Base-by-base conservation (phyloP, 2,888 invertebrate species). In the Cheilosia vernalis region DNA sequence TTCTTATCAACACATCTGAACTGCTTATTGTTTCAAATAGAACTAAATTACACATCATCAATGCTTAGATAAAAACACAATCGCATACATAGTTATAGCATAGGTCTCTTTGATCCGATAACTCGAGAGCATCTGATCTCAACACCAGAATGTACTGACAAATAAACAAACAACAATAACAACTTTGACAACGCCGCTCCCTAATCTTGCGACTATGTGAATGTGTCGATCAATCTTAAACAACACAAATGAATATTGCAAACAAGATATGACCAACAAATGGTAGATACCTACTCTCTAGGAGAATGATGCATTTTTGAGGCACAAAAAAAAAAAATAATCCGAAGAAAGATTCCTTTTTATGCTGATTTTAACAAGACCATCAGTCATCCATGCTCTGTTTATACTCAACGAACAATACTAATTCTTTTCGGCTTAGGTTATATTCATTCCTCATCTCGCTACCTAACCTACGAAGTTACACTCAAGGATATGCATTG, bases 341-440 rank as follows among this genome's bases (percentile, higher is more conserved):
- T 77, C 69, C 55, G 13, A 27, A 49, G n/a, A 66, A 40, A 58
- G 51, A 49, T 51, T 15, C 30, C 40, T 21, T 63, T 61, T 61
- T 37, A 70, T 77, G 77, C 44, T 77, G 78, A 78, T 70, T 70
- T 51, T 56, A 70, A 72, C 70, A 79, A 72, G 64, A 56, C 63
- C 47, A 72, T 79, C 70, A 79, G 70, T 79, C 78, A 66, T 72
- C 64, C 58, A 60, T 79, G 49, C 24, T 69, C 61, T 78, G 72
- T 79, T 79, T 79, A 72, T 72, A 53, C 58, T 66, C 60, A 53
- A 53, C 64, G 56, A 69, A 78, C 78, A 79, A 72, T 72, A 64
- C 79, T 66, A 72, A 72, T 79, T 72, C 64, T 37, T 78, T 79
- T 79, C 24, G 64, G 51, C 69, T 67, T 51, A 63, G 70, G 42